Evolutionary conservation across 2,888 invertebrate species (phyloP).

Genomic region (Lydus trimaculatus): DNA sequence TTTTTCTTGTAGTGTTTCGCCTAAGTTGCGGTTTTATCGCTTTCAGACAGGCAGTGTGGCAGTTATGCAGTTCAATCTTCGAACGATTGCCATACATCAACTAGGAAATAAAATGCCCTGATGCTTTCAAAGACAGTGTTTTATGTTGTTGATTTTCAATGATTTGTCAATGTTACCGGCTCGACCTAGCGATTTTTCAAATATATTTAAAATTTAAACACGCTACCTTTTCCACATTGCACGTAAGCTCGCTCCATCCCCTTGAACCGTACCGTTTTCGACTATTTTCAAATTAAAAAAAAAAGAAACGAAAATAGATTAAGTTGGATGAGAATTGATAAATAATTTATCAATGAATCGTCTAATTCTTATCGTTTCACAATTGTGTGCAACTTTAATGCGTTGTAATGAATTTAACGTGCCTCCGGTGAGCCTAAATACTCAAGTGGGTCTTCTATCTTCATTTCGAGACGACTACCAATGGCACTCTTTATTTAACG

Average conservation of each 20-base stretch:
- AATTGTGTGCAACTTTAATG: conserved; percentile 48
- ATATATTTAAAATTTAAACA: conserved; percentile 26
- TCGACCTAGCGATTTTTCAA: conserved; percentile 24
- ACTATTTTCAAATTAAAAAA: not conserved
- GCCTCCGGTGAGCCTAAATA: conserved; percentile 40
- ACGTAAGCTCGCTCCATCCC: not conserved
- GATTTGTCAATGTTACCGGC: conserved; percentile 46
- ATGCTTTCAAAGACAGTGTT: conserved; percentile 51
- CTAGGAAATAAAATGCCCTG: conserved; percentile 48
- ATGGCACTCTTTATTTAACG: conserved; percentile 38
- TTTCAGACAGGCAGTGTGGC: conserved; percentile 47
- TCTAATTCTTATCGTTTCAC: conserved; percentile 24
- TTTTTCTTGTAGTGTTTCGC: conserved; percentile 53
- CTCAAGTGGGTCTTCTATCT: conserved; percentile 46
- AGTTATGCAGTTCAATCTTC: conserved; percentile 52
- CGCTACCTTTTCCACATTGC: not conserved
- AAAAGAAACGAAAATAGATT: not conserved
- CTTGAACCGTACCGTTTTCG: not conserved
- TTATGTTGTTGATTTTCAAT: conserved; percentile 47
- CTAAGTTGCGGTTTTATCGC: conserved; percentile 53
- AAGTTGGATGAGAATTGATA: not conserved
- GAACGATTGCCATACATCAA: conserved; percentile 51
- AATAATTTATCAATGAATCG: not conserved
- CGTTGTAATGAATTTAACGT: conserved; percentile 48
- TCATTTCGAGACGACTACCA: conserved; percentile 44